These are phyloP conservation scores for Mormyrops attenuatus DNA, from an alignment of 2,797 vertebrate species.

Conservation along the genomic window DNA sequence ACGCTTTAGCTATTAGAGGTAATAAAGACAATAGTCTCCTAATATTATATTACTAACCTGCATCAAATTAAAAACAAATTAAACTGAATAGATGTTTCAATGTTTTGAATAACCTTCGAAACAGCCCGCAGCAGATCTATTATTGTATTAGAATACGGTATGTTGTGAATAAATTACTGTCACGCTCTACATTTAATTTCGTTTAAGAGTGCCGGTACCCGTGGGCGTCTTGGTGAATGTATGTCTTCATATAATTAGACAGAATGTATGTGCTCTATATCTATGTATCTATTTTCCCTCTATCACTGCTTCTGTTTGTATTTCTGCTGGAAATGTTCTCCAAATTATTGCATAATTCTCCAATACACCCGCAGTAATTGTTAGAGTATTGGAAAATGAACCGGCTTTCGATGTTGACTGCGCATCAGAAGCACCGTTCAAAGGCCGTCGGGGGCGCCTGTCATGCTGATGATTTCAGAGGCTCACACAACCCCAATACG, in stretches of 20 bases:
- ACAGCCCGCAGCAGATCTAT: conserved; percentile 29
- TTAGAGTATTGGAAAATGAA: conserved; percentile 41
- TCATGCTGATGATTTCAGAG: conserved; percentile 4
- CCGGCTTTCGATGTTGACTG: conserved; percentile 35
- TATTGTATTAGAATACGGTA: conserved; percentile 25
- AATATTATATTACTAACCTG: conserved; percentile 75
- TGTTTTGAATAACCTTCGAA: conserved; percentile 30
- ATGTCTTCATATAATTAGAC: conserved; percentile 19
- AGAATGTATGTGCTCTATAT: conserved; percentile 36
- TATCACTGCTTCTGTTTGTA: conserved; percentile 45
- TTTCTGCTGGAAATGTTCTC: conserved; percentile 44
- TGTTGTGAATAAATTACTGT: conserved; percentile 40
- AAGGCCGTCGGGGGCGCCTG: not conserved
- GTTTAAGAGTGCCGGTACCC: conserved; percentile 22
- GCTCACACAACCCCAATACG: not conserved
- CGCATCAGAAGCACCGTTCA: conserved; percentile 29
- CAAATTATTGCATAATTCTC: conserved; percentile 53
- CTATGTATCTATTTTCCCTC: conserved; percentile 35
- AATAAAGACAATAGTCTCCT: conserved; percentile 84
- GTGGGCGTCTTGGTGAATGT: not conserved
- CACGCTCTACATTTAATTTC: conserved; percentile 31
- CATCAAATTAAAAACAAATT: conserved; percentile 64
- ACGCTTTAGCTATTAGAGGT: conserved; percentile 88
- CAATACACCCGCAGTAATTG: conserved; percentile 35
- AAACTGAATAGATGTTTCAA: conserved; percentile 33